These are phyloP conservation scores for Nannospalax galili DNA, from an alignment of 2,113 vertebrate species.

Conservation along the genomic window DNA sequence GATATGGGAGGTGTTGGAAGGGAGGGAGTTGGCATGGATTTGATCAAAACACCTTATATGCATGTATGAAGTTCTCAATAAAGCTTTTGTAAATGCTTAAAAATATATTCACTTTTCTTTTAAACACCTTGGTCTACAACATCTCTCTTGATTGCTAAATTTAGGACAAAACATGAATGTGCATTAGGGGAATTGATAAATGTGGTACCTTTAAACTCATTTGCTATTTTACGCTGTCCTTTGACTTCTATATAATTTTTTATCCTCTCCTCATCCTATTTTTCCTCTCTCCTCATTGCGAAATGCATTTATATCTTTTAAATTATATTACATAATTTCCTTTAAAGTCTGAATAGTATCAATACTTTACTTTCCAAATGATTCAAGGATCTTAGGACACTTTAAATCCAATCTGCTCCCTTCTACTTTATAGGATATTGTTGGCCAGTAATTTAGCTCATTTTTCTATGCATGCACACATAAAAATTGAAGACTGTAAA, in stretches of 20 bases:
- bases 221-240: not conserved
- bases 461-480: not conserved
- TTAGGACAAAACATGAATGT: not conserved
- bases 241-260: not conserved
- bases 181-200: not conserved
- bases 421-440: not conserved
- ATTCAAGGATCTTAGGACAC: not conserved
- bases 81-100: too few species aligned
- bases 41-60: too few species aligned
- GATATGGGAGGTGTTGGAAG: too few species aligned
- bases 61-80: too few species aligned
- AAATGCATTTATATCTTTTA: conserved; percentile 17
- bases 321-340: not conserved
- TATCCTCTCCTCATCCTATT: not conserved
- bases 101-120: too few species aligned
- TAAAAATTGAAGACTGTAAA: too few species aligned
- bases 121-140: too few species aligned
- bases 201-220: not conserved
- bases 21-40: too few species aligned
- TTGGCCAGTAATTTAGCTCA: not conserved
- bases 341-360: not conserved
- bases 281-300: not conserved
- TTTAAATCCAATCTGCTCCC: not conserved
- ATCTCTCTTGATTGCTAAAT: not conserved
- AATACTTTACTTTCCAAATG: not conserved